Percentiles rank a stretch among this genome's conserved stretches.
Conservation (phyloP, 2,113 vertebrate genomes). For the Triplophysa siluroides region DNA sequence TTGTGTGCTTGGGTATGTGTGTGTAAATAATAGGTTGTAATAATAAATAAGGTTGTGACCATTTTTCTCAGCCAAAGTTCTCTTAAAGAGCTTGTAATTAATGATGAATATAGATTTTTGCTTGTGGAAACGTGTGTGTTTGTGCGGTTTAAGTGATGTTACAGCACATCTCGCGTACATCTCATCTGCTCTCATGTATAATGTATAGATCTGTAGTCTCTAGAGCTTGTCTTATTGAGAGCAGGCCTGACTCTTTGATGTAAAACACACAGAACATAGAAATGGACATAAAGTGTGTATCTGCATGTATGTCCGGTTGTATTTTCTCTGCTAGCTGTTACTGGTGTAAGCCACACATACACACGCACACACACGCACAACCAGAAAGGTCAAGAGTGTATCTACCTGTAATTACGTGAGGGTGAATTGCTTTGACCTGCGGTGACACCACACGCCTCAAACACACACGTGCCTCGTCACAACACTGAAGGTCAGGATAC, state of each 20-base stretch:
- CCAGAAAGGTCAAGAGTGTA: slow-evolving; percentile 45
- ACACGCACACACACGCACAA: background rate
- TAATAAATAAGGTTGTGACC: slow-evolving; percentile 9
- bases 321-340: background rate
- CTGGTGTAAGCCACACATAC: slow-evolving; percentile 13
- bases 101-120: slow-evolving; percentile 37
- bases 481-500: slow-evolving; percentile 4
- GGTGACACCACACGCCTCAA: slow-evolving; percentile 36
- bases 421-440: slow-evolving; percentile 69
- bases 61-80: slow-evolving; percentile 42
- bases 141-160: slow-evolving; percentile 21
- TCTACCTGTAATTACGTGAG: slow-evolving; percentile 66
- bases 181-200: slow-evolving; percentile 72
- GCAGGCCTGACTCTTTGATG: slow-evolving; percentile 70
- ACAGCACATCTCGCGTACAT: background rate
- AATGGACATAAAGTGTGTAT: too few species aligned
- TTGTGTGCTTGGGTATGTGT: background rate
- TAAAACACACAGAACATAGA: slow-evolving; percentile 47
- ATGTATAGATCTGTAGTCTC: slow-evolving; percentile 69
- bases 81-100: slow-evolving; percentile 40
- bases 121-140: background rate
- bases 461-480: background rate
- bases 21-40: too few species aligned
- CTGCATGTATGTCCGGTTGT: too few species aligned
- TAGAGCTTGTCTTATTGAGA: slow-evolving; percentile 63